Base-by-base conservation (phyloP, 2,797 vertebrate genomes). In the Anniella stebbinsi region DNA sequence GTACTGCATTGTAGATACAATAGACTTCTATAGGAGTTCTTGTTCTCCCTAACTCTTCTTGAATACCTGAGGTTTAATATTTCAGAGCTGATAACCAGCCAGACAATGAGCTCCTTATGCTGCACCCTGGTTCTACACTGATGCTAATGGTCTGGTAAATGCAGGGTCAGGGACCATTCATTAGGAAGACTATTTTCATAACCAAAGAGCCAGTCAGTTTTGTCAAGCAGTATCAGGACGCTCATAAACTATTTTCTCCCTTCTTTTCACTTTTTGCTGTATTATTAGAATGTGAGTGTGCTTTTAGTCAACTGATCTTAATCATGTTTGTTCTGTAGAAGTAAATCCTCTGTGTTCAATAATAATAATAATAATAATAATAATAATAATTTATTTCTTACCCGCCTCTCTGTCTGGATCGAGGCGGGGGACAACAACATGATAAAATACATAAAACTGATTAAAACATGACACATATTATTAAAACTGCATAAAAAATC, bases 31-130 rank as follows among this genome's bases (percentile, higher is more conserved):
- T 92, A 93, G 93, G 84, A 95, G 69, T 93, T 95, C 94, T 96
- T 96, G 92, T 97, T 96, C 93, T 92, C 90, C 76, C 72, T 93
- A 90, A 77, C 63, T 89, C 85, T 94, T 83, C 93, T 92, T 91
- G 95, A 94, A 96, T 97, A 93, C 91, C 91, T 94, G 81, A 90
- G 94, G 95, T 97, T 94, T 97, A 95, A 94, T 96, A 77, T 97
- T 97, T 97, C 95, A 94, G 88, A 92, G 91, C 94, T 95, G 88
- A 95, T 96, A 93, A 95, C 92, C 89, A 91, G 84, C 70, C 80
- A 93, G 88, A 97, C 95, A 97, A 89, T 96, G 92, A 91, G 57
- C 7, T 88, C 93, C 95, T 97, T 97, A 96, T 96, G 90, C 95
- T 96, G 82, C 93, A 72, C 48, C 84, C 91, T 87, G 28, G 45